Conservation (phyloP, 2,113 vertebrate genomes). For the Picathartes gymnocephalus region DNA sequence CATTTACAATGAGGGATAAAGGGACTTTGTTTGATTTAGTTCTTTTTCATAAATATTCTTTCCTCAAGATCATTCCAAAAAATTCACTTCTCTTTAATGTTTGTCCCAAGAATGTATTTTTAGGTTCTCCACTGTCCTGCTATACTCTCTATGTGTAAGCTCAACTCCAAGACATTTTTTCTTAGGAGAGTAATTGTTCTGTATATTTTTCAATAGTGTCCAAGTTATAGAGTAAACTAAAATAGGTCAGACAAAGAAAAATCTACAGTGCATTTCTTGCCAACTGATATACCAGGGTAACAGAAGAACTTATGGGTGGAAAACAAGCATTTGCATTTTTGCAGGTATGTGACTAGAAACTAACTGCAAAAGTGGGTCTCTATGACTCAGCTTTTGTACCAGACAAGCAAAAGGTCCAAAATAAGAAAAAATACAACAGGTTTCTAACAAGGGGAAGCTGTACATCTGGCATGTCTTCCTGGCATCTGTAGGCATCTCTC, state of each 20-base stretch:
- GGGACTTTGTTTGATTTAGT: background rate
- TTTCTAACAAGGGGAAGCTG: background rate
- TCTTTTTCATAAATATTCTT: slow-evolving; percentile 9
- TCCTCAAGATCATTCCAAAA: background rate
- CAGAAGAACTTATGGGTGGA: background rate
- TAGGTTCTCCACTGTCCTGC: background rate
- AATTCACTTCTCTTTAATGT: background rate
- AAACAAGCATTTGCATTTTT: background rate
- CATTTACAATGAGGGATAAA: background rate
- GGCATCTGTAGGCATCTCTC: background rate
- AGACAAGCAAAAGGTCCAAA: background rate
- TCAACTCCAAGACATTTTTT: background rate
- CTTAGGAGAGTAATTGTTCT: background rate
- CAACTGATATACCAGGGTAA: background rate
- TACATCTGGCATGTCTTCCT: background rate
- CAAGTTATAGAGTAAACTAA: background rate
- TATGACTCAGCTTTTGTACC: background rate
- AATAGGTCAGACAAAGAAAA: background rate
- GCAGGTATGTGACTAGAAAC: background rate
- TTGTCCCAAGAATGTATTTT: background rate
- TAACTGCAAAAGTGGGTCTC: background rate
- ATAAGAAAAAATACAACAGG: background rate
- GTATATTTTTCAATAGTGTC: background rate
- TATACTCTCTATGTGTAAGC: background rate
- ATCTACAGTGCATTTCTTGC: background rate